A percentile compares a stretch with the other conserved stretches of the same genome.
Evolutionary conservation across 1,140 invertebrate genomes (phyloP).

Genomic region (Plectus sambesii): DNA sequence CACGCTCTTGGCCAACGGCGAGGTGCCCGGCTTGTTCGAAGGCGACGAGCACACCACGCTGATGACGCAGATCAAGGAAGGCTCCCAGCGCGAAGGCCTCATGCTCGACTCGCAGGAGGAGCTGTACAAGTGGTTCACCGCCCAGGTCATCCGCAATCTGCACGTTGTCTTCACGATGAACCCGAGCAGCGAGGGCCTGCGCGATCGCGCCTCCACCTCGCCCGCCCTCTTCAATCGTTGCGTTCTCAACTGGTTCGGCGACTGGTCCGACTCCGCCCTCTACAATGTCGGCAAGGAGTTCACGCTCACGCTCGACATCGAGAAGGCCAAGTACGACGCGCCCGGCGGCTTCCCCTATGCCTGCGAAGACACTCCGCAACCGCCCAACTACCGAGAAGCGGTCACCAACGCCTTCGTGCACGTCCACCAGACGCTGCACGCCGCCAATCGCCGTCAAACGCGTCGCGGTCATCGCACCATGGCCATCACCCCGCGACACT

Average conservation of each 20-base stretch:
- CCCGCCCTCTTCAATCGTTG: constrained; percentile 98
- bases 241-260: constrained; percentile 99
- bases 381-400: constrained; percentile 70
- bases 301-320: constrained; percentile 54
- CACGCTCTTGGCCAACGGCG: constrained; percentile 92
- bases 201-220: constrained; percentile 93
- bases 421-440: constrained; percentile 89
- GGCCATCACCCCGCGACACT: constrained; percentile 94
- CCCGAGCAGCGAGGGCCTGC: constrained; percentile 89
- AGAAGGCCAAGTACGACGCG: constrained; percentile 47
- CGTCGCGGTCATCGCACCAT: constrained; percentile 71
- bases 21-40: constrained; percentile 70
- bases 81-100: constrained; percentile 86
- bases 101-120: constrained; percentile 98
- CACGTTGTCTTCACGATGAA: constrained; percentile 99
- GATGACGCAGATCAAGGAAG: constrained; percentile 99
- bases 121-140: constrained; percentile 96
- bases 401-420: constrained; percentile 97
- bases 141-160: constrained; percentile 88
- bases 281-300: constrained; percentile 69
- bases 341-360: constrained; percentile 32
- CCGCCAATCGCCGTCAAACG: constrained; percentile 73
- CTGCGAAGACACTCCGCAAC: constrained; percentile 57
- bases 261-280: constrained; percentile 93
- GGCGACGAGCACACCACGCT: constrained; percentile 94